phyloP scores from a whole-genome alignment of 1,140 invertebrate genomes.

The Chlorops oryzae region DNA sequence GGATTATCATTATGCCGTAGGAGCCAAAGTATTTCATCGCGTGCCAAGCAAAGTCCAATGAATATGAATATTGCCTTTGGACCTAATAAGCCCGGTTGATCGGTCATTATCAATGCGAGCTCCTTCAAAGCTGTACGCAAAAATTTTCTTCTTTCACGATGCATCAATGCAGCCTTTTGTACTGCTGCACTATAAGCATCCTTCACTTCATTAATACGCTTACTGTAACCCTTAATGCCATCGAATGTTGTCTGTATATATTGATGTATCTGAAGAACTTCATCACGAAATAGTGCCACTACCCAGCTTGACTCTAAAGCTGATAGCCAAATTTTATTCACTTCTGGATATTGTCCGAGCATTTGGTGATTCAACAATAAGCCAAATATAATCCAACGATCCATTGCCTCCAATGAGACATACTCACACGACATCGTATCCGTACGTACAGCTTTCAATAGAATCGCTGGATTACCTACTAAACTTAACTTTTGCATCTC shows the following conservation, averaged over 20 bases:
- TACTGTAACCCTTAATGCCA: slow-evolving; percentile 89
- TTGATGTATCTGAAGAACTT: slow-evolving; percentile 92
- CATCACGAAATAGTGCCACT: slow-evolving; percentile 90
- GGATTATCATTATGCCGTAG: slow-evolving; percentile 94
- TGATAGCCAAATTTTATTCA: slow-evolving; percentile 83
- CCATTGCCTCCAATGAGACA: slow-evolving; percentile 88
- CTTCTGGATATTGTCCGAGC: slow-evolving; percentile 66
- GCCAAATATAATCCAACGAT: slow-evolving; percentile 95
- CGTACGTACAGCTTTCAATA: slow-evolving; percentile 89
- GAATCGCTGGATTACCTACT: slow-evolving; percentile 81
- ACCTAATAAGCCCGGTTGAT: slow-evolving; percentile 94
- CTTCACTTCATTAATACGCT: slow-evolving; percentile 88
- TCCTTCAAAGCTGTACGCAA: slow-evolving; percentile 92
- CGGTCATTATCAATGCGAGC: slow-evolving; percentile 88
- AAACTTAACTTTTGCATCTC: slow-evolving; percentile 91
- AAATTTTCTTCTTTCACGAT: slow-evolving; percentile 94
- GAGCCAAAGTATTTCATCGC: slow-evolving; percentile 97
- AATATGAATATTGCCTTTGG: slow-evolving; percentile 96
- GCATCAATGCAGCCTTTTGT: slow-evolving; percentile 81
- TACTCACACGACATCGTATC: slow-evolving; percentile 97
- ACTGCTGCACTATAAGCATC: slow-evolving; percentile 87
- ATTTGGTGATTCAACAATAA: slow-evolving; percentile 84
- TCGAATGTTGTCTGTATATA: slow-evolving; percentile 94
- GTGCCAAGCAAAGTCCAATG: slow-evolving; percentile 88
- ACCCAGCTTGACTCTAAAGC: slow-evolving; percentile 93